Base-by-base conservation (phyloP, 2,888 invertebrate species). In the Emmelina monodactyla region DNA sequence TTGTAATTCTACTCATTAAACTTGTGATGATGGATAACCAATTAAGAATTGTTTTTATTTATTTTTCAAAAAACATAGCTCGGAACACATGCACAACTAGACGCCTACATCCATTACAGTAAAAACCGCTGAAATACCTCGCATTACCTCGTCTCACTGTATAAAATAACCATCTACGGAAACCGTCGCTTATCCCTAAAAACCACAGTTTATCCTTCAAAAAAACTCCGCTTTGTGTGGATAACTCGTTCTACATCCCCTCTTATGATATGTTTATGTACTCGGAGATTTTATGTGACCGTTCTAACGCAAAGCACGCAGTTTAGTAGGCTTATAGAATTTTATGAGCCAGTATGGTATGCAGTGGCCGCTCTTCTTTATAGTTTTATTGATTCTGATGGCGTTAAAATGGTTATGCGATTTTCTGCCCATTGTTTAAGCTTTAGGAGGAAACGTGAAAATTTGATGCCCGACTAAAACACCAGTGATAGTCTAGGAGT, bases 191-290 rank as follows among this genome's bases (percentile, higher is more conserved):
- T 68, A 76, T 75, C 75, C 76, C 63, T 52, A n/a, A n/a, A n/a
- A n/a, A n/a, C n/a, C n/a, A n/a, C n/a, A n/a, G n/a, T n/a, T n/a
- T n/a, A n/a, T n/a, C n/a, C n/a, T n/a, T n/a, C n/a, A n/a, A 51
- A 69, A 68, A 76, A 75, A 75, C 64, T 66, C 68, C 64, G 19
- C 72, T 70, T 75, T 78, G 72, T 72, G 70, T 56, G 68, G 62
- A 70, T 71, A 73, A 69, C 73, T 69, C 65, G 65, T 55, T 65
- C 62, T 62, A 64, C 61, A 69, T 63, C 72, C 71, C 70, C 25
- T 64, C 75, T 78, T 78, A 79, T 76, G 76, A 78, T 78, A 79
- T 78, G 79, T 79, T 78, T 79, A 78, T 76, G 78, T 78, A 76
- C 76, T 76, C 72, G 69, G 60, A 66, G 76, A 76, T 78, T 78